Evolutionary conservation across 1,140 invertebrate genomes (phyloP).

Genomic region (Calephelis nemesis): DNA sequence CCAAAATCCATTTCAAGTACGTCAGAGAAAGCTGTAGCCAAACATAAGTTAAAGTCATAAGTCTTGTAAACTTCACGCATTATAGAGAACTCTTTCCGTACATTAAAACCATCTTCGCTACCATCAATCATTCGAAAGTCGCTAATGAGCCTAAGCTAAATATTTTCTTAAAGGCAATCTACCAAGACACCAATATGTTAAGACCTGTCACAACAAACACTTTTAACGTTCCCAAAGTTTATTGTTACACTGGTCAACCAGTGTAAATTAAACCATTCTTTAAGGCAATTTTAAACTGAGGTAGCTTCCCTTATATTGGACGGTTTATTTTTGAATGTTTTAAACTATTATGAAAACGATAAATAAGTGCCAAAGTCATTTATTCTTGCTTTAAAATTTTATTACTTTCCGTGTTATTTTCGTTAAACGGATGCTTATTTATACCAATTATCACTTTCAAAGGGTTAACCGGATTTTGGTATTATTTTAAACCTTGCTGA

Average conservation of each 20-base stretch:
- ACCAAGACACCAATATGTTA: constrained; percentile 41
- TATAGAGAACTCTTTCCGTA: constrained; percentile 36
- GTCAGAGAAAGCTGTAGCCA: neutral
- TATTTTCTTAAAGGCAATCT: constrained; percentile 53
- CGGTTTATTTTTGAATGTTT: constrained; percentile 44
- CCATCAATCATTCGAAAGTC: constrained; percentile 58
- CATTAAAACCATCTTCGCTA: constrained; percentile 45
- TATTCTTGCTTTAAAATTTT: constrained; percentile 63
- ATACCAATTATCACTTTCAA: constrained; percentile 39
- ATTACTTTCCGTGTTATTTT: constrained; percentile 45
- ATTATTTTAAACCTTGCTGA: neutral
- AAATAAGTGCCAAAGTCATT: constrained; percentile 60
- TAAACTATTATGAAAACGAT: constrained; percentile 63
- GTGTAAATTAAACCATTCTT: constrained; percentile 28
- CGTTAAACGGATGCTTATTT: constrained; percentile 42
- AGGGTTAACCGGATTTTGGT: constrained; percentile 7
- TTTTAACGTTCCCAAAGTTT: constrained; percentile 29
- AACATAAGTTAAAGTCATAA: constrained; percentile 17
- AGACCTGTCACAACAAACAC: constrained; percentile 39
- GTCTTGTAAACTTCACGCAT: constrained; percentile 36
- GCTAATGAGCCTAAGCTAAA: constrained; percentile 66
- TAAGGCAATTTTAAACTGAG: neutral
- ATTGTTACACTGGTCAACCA: constrained; percentile 37
- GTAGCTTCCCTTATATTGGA: constrained; percentile 30
- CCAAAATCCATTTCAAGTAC: neutral